Evolutionary conservation across 2,888 invertebrate species (phyloP).

Genomic region (Harpalus rubripes): DNA sequence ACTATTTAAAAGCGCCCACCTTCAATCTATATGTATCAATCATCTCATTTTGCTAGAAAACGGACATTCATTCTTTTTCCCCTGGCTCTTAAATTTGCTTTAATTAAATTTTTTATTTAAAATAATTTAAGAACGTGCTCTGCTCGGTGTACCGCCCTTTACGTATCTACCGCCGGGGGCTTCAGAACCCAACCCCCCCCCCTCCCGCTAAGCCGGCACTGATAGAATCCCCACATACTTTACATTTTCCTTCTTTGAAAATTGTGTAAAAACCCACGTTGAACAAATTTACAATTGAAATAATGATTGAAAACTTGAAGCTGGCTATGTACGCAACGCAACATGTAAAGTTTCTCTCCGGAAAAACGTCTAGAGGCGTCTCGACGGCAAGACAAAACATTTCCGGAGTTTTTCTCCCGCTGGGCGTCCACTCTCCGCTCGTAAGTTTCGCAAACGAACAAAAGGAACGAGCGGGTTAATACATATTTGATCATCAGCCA

Average conservation of each 20-base stretch:
- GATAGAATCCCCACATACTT: neutral
- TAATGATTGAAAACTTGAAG: neutral
- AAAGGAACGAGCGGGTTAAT: neutral
- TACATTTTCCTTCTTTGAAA: neutral
- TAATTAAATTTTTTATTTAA: too few species aligned
- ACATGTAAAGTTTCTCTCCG: neutral
- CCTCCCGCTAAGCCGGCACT: too few species aligned
- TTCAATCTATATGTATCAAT: too few species aligned
- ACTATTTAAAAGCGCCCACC: too few species aligned
- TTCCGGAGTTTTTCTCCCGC: too few species aligned
- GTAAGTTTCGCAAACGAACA: neutral
- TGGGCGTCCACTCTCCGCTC: neutral
- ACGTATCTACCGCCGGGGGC: too few species aligned
- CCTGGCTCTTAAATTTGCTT: too few species aligned
- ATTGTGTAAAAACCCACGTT: neutral
- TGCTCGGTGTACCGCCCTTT: too few species aligned
- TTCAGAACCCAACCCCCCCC: too few species aligned
- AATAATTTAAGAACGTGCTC: too few species aligned
- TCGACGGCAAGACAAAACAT: neutral
- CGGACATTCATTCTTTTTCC: too few species aligned
- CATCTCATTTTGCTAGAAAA: too few species aligned
- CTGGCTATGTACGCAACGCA: neutral
- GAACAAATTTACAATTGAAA: slow-evolving; percentile 1
- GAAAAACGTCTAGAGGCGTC: neutral
- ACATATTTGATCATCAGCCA: slow-evolving; percentile 2